phyloP scores from a whole-genome alignment of 2,888 invertebrate species.

The Epinotia brunnichana region DNA sequence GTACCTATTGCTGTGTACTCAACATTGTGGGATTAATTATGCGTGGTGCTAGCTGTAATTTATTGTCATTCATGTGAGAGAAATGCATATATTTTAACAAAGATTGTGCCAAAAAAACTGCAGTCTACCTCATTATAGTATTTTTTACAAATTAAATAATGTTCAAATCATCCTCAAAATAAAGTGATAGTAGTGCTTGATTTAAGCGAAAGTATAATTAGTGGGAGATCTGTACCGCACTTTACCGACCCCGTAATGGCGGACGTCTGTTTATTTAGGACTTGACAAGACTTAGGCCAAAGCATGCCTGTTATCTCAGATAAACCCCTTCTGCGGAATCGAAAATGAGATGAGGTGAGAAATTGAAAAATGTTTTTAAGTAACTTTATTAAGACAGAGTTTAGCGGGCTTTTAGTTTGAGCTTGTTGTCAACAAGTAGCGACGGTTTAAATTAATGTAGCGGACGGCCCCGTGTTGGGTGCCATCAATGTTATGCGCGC shows the following conservation, averaged over 20 bases:
- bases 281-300: conserved; percentile 69
- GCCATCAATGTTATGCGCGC: conserved; percentile 64
- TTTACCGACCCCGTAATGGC: conserved; percentile 64
- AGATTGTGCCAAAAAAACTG: not conserved
- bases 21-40: not conserved
- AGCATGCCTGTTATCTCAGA: conserved; percentile 54
- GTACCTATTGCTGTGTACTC: not conserved
- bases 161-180: not conserved
- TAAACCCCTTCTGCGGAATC: conserved; percentile 35
- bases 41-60: not conserved
- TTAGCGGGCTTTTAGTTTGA: conserved; percentile 55
- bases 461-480: conserved; percentile 46
- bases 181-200: conserved; percentile 62
- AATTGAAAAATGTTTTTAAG: conserved; percentile 30
- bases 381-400: conserved; percentile 46
- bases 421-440: conserved; percentile 61
- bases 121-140: not conserved
- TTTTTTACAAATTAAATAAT: not conserved
- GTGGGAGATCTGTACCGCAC: conserved; percentile 70
- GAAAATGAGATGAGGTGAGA: conserved; percentile 31
- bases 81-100: too few relatives aligned
- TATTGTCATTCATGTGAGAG: too few relatives aligned
- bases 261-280: conserved; percentile 78
- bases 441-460: conserved; percentile 64
- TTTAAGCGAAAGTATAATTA: conserved; percentile 77